Percentiles rank a stretch among this genome's conserved stretches.
These are phyloP conservation scores for Xanthia icteritia DNA, from an alignment of 2,888 invertebrate genomes.

Conservation along the genomic window DNA sequence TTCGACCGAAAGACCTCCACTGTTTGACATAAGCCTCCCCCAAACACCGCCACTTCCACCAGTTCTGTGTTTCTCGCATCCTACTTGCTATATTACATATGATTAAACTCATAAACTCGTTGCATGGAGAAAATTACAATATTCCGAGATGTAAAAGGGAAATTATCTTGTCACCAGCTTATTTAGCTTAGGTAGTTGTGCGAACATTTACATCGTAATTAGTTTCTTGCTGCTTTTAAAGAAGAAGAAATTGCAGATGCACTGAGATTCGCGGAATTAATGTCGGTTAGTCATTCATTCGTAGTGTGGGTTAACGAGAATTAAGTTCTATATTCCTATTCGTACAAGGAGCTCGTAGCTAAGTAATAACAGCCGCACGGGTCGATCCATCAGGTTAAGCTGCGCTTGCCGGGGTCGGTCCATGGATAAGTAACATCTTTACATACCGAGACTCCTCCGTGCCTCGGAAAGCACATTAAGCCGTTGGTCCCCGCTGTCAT, in stretches of 20 bases:
- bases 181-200: background rate
- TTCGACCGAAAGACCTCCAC: background rate
- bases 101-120: background rate
- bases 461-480: too few relatives aligned
- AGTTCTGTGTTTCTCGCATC: background rate
- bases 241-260: background rate
- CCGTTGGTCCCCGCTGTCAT: too few relatives aligned
- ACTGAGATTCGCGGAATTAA: conserved; percentile 23
- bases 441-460: too few relatives aligned
- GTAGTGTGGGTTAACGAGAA: conserved; percentile 5
- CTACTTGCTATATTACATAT: background rate
- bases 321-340: conserved; percentile 23
- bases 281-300: conserved; percentile 16
- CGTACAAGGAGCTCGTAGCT: background rate
- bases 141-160: background rate
- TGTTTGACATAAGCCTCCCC: too few relatives aligned
- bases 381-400: too few relatives aligned
- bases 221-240: conserved; percentile 11
- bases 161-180: background rate
- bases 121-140: background rate
- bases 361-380: too few relatives aligned
- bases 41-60: background rate
- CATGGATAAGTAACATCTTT: too few relatives aligned
- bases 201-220: background rate
- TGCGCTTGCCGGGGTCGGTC: too few relatives aligned